Percentiles rank a stretch among this genome's conserved stretches.
Conservation (phyloP, 2,888 invertebrate genomes). For the Crematogaster levior region DNA sequence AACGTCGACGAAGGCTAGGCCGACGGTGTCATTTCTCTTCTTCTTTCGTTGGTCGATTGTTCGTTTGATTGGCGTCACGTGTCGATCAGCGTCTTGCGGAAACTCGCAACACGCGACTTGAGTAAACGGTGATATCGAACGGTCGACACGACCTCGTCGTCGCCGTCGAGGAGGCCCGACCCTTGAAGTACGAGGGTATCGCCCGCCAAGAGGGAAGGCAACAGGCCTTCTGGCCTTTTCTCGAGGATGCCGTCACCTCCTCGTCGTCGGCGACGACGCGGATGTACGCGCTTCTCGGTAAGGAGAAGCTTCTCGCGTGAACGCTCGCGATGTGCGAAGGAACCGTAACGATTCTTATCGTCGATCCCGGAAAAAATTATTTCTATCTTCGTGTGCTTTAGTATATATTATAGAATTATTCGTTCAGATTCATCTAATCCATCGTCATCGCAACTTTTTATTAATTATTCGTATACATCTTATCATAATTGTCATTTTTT, state of each 20-base stretch:
- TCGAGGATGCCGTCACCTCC: constrained; percentile 79
- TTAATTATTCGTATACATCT: not conserved
- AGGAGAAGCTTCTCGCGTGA: constrained; percentile 46
- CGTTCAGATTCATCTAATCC: not conserved
- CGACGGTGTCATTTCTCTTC: constrained; percentile 27
- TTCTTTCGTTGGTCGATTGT: not conserved
- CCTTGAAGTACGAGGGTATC: constrained; percentile 71
- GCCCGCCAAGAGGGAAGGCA: constrained; percentile 71
- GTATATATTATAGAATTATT: not conserved
- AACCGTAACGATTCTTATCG: not conserved
- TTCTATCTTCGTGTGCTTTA: not conserved
- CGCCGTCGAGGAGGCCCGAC: constrained; percentile 62
- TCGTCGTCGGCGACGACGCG: constrained; percentile 77
- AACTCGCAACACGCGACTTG: constrained; percentile 47
- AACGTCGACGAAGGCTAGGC: constrained; percentile 54
- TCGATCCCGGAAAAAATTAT: not conserved
- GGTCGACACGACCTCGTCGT: constrained; percentile 52
- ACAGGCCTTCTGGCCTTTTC: constrained; percentile 71
- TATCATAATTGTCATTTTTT: no score
- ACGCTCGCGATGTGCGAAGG: constrained; percentile 24
- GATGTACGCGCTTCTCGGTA: constrained; percentile 82
- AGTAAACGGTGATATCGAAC: constrained; percentile 29
- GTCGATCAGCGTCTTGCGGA: not conserved
- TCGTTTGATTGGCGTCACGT: not conserved
- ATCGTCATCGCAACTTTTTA: not conserved